Conservation (phyloP, 2,113 vertebrate genomes). For the Strigops habroptila region DNA sequence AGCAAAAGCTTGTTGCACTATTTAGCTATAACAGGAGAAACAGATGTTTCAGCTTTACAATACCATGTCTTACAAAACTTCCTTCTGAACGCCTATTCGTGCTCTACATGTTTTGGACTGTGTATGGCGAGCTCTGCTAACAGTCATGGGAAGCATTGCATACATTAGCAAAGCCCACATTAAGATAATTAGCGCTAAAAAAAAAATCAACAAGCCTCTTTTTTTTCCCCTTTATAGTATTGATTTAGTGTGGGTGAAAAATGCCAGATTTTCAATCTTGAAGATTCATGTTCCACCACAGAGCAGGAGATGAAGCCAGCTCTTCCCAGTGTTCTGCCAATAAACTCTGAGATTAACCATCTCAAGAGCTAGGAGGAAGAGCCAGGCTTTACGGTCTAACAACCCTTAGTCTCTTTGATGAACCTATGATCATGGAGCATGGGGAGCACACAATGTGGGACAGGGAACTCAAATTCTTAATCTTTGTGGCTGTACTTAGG, state of each 20-base stretch:
- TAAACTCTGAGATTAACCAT: background rate
- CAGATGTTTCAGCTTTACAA: slow-evolving; percentile 56
- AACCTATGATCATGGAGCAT: background rate
- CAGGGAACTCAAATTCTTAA: background rate
- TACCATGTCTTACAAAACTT: slow-evolving; percentile 49
- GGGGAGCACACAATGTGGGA: background rate
- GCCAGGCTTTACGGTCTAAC: background rate
- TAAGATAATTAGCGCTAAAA: slow-evolving; percentile 45
- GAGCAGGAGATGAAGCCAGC: slow-evolving; percentile 22
- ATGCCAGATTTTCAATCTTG: slow-evolving; percentile 32
- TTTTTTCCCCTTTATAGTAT: slow-evolving; percentile 32
- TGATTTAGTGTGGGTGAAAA: slow-evolving; percentile 48
- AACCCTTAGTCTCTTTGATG: background rate
- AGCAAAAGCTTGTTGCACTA: background rate
- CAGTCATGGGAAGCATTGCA: slow-evolving; percentile 23
- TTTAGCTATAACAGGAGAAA: background rate
- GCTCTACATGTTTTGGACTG: slow-evolving; percentile 41
- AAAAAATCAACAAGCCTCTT: slow-evolving; percentile 3
- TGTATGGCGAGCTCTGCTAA: slow-evolving; percentile 22
- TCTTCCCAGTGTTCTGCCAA: slow-evolving; percentile 19
- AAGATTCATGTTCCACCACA: slow-evolving; percentile 41
- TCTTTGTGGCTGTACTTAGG: background rate
- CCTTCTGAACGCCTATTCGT: background rate
- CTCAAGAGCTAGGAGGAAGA: background rate
- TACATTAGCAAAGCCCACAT: slow-evolving; percentile 43